Conservation (phyloP, 2,888 invertebrate species). For the Parelbella ahira region DNA sequence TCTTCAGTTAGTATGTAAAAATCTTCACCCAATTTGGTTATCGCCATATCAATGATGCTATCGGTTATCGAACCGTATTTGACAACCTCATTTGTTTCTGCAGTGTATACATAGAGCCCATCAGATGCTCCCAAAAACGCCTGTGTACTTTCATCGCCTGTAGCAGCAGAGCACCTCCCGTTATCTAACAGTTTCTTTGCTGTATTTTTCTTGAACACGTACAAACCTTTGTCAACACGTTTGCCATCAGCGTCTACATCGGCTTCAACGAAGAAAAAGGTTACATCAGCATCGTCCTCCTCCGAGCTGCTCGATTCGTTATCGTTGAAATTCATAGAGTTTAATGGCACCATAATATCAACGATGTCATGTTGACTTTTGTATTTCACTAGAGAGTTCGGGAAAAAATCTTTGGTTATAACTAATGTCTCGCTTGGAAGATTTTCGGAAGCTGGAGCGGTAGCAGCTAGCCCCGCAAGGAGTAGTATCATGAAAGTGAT, state of each 20-base stretch:
- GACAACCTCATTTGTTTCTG: constrained; percentile 23
- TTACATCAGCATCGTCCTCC: constrained; percentile 9
- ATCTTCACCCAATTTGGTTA: constrained; percentile 32
- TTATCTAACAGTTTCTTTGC: constrained; percentile 31
- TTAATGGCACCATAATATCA: constrained; percentile 32
- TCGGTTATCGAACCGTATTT: constrained; percentile 37
- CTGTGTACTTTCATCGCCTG: constrained; percentile 24
- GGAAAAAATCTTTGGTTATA: constrained; percentile 23
- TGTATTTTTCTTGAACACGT: constrained; percentile 27
- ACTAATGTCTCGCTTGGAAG: background rate
- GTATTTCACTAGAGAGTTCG: constrained; percentile 23
- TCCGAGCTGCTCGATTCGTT: constrained; percentile 18
- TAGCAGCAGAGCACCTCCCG: constrained; percentile 28
- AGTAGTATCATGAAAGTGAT: no score
- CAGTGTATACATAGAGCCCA: constrained; percentile 31
- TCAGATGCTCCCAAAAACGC: constrained; percentile 30
- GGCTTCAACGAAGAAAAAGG: constrained; percentile 36
- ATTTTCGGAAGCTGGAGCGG: constrained; percentile 27
- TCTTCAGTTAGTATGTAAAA: constrained; percentile 53
- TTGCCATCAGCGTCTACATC: constrained; percentile 30
- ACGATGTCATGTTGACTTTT: constrained; percentile 34
- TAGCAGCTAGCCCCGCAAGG: no score
- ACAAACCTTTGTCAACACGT: constrained; percentile 27
- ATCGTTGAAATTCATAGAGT: constrained; percentile 32
- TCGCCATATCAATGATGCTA: constrained; percentile 33